Evolutionary conservation across 2,888 invertebrate genomes (phyloP), one percentile per base, ranked within the genome.

Genomic region (Tridacna crocea): DNA sequence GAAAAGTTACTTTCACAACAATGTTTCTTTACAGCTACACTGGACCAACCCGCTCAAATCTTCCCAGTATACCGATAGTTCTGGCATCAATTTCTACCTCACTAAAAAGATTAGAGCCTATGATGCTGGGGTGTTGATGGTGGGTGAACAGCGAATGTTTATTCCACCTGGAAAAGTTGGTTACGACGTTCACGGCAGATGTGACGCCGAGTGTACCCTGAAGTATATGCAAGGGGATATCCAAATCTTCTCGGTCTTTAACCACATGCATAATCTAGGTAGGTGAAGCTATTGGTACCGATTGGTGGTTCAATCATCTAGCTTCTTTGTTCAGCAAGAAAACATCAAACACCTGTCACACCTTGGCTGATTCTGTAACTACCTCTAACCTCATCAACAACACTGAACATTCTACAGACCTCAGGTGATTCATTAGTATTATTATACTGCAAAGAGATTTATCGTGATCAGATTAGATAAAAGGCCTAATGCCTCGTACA

Each of bases 191-290:
- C 68, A 60, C 2, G 82, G 80, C 8, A 70, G 65, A 6, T 88
- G 85, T 70, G 46, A 68, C 10, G 72, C 66, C 2, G 51, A 79
- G 0, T 82, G 83, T 66, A 80, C 81, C 36, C 68, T 51, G 17
- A 17, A 68, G 46, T 17, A 80, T 0, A 75, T 90, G 65, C 75
- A 27, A 12, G 81, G 75, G 19, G 75, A 85, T 0, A 70, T 88
- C 24, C 75, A 85, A 47, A 66, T 90, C 0, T 80, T 84, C 24
- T 79, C 75, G 3, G 89, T 85, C 10, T 24, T 83, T 13, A 89
- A 90, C 72, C 90, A 91, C 72, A 91, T 91, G 90, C 90, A 91
- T 72, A 86, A 88, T 55, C 47, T 89, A 55, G 90, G 90, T 91
- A 83, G 27, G 66, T 24, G 3, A 55, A 55, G 2, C 55, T n/a